Percentiles rank a stretch among this genome's conserved stretches.
Evolutionary conservation across 2,888 invertebrate genomes (phyloP).

Genomic region (Conus canariensis): DNA sequence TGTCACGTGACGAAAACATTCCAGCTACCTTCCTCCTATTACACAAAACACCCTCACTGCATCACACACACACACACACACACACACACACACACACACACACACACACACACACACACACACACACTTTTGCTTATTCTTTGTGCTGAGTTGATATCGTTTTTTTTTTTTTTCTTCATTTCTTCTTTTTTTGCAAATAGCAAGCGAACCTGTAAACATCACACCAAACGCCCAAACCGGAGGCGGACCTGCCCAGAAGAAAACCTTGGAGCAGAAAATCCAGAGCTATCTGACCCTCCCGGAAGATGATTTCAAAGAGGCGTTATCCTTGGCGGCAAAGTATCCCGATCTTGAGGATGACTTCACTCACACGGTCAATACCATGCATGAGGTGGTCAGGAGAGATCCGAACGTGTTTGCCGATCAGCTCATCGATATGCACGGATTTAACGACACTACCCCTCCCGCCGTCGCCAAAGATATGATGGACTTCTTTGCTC

Average conservation of each 20-base stretch:
- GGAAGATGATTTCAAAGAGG: conserved; percentile 11
- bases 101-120: too few relatives aligned
- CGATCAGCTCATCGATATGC: not conserved
- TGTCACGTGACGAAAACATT: too few relatives aligned
- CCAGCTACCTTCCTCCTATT: not conserved
- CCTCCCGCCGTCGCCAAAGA: not conserved
- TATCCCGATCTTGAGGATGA: not conserved
- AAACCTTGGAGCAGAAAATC: conserved; percentile 26
- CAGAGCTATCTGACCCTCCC: not conserved
- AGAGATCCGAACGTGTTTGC: not conserved
- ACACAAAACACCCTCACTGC: not conserved
- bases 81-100: too few relatives aligned
- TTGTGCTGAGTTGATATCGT: not conserved
- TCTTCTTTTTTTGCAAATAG: not conserved
- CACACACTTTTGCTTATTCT: not conserved
- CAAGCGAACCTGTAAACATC: too few relatives aligned
- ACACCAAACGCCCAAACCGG: not conserved
- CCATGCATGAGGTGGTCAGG: conserved; percentile 1
- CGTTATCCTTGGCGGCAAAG: not conserved
- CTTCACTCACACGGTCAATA: conserved; percentile 12
- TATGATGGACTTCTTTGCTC: conserved; percentile 5
- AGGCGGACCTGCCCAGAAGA: too few relatives aligned
- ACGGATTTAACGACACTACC: not conserved
- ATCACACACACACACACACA: too few relatives aligned
- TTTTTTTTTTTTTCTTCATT: not conserved